Conservation (phyloP, 2,113 vertebrate genomes). For the Rhabdornis inornatus region DNA sequence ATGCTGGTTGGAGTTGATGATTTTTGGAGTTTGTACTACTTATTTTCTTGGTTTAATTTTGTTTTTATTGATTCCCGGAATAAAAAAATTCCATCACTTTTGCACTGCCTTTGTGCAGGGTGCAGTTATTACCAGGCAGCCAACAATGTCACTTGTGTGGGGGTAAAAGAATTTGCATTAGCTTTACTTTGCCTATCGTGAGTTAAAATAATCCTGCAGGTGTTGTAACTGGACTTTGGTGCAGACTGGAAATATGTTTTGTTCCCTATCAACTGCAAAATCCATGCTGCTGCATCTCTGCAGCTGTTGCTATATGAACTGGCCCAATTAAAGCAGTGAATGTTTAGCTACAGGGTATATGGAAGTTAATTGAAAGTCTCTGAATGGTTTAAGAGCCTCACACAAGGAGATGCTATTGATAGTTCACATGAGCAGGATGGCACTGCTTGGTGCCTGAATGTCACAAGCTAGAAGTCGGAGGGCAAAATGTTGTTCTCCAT, state of each 20-base stretch:
- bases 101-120: not conserved
- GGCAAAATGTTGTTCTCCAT: not conserved
- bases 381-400: not conserved
- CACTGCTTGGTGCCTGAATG: not conserved
- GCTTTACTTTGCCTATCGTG: not conserved
- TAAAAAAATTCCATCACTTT: not conserved
- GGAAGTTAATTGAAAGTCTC: not conserved
- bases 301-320: not conserved
- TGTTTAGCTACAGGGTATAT: not conserved
- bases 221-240: not conserved
- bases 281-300: not conserved
- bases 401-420: not conserved
- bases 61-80: not conserved
- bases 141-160: not conserved
- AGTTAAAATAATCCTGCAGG: not conserved
- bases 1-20: not conserved
- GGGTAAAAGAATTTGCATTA: not conserved
- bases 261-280: not conserved
- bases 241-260: not conserved
- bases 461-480: constrained; percentile 22
- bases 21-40: not conserved
- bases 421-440: not conserved
- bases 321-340: not conserved
- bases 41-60: not conserved
- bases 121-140: not conserved